Evolutionary conservation across 2,888 invertebrate species (phyloP).

Genomic region (Tethea ocularis): DNA sequence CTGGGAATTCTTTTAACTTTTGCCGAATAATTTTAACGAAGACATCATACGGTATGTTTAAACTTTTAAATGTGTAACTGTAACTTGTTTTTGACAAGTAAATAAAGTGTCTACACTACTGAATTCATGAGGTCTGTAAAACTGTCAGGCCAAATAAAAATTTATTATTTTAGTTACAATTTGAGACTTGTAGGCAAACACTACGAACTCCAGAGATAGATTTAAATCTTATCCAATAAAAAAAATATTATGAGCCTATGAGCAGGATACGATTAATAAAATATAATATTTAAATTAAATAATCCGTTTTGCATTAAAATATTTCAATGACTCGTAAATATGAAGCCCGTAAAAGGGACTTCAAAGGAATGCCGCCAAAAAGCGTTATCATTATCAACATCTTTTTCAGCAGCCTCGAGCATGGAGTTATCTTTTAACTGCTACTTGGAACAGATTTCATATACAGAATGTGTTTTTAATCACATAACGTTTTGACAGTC

Average conservation of each 20-base stretch:
- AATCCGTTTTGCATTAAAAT: background rate
- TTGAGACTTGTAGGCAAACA: too few species aligned
- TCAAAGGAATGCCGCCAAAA: conserved; percentile 22
- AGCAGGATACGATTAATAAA: background rate
- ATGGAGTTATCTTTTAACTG: conserved; percentile 6
- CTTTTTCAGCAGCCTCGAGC: conserved; percentile 20
- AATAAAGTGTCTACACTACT: too few species aligned
- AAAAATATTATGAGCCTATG: too few species aligned
- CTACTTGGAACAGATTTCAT: conserved; percentile 6
- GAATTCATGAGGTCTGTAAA: background rate
- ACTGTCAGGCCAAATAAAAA: background rate
- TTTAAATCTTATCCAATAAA: too few species aligned
- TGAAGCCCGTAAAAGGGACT: background rate
- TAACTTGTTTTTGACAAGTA: conserved; percentile 2
- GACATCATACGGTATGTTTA: conserved; percentile 25
- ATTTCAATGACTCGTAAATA: background rate
- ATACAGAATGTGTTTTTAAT: background rate
- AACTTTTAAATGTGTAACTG: background rate
- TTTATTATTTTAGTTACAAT: too few species aligned
- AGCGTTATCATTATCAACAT: conserved; percentile 24
- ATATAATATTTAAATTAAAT: background rate
- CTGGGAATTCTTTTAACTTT: conserved; percentile 18
- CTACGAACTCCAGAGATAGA: too few species aligned
- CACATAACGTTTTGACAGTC: background rate
- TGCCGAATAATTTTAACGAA: conserved; percentile 43